Percentiles rank a stretch among this genome's conserved stretches.
phyloP scores from a whole-genome alignment of 2,113 vertebrate genomes.

The Micronisus gabar region DNA sequence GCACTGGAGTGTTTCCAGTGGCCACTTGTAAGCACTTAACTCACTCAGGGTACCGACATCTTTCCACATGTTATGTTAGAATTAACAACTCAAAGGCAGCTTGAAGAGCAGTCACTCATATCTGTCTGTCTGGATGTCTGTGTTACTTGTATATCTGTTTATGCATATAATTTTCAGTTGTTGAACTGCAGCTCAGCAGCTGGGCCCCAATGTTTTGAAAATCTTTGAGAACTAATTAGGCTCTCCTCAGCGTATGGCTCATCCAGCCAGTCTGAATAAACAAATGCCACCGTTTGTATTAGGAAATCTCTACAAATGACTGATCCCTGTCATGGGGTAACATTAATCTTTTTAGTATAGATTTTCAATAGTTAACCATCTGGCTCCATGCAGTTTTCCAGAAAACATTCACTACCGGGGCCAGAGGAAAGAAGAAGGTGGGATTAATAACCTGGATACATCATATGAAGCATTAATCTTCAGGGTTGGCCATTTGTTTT shows the following conservation, averaged over 20 bases:
- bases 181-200: constrained; percentile 28
- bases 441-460: constrained; percentile 58
- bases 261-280: constrained; percentile 55
- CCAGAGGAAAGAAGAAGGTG: constrained; percentile 44
- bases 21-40: background rate
- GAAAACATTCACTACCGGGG: background rate
- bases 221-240: constrained; percentile 59
- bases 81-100: background rate
- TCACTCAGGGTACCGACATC: background rate
- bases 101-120: background rate
- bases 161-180: background rate
- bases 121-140: background rate
- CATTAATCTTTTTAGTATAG: constrained; percentile 69
- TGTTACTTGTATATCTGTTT: background rate
- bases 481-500: constrained; percentile 58
- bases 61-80: background rate
- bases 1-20: background rate
- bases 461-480: constrained; percentile 56
- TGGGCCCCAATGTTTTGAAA: constrained; percentile 36
- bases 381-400: constrained; percentile 48
- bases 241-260: constrained; percentile 42
- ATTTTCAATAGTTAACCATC: constrained; percentile 71
- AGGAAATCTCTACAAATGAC: constrained; percentile 64
- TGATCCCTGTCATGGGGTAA: constrained; percentile 67
- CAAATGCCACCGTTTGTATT: constrained; percentile 60